Conservation (phyloP, 2,888 invertebrate species). For the Polydrusus cervinus region DNA sequence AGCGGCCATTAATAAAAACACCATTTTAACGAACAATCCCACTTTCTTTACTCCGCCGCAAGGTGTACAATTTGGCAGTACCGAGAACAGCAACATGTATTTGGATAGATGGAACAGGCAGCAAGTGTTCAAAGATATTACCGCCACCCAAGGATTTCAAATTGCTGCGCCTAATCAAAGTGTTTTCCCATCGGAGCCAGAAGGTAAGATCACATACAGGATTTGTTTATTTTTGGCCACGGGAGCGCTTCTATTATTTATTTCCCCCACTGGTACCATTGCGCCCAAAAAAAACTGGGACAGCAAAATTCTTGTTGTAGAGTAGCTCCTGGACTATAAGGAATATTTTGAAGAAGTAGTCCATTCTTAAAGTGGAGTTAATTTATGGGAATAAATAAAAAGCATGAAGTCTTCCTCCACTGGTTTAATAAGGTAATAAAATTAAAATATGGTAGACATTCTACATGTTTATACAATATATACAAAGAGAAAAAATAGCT, state of each 20-base stretch:
- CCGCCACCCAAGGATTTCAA: background rate
- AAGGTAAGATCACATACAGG: background rate
- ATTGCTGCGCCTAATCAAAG: background rate
- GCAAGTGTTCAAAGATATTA: slow-evolving; percentile 35
- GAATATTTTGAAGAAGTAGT: no score
- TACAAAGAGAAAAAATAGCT: no score
- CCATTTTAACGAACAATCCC: slow-evolving; percentile 13
- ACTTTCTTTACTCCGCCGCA: slow-evolving; percentile 25
- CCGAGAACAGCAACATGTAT: background rate
- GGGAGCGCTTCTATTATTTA: background rate
- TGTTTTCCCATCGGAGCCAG: slow-evolving; percentile 3
- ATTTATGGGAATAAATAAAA: no score
- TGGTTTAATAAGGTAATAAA: no score
- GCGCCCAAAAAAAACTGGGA: no score
- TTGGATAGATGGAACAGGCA: slow-evolving; percentile 34
- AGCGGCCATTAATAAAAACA: slow-evolving; percentile 50
- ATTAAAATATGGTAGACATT: no score
- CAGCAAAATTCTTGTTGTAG: no score
- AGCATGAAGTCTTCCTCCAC: no score
- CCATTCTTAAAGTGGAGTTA: no score
- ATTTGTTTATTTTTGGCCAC: background rate
- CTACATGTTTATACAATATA: no score
- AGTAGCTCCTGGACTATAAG: no score
- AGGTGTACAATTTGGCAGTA: slow-evolving; percentile 15
- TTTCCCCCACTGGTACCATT: no score